Evolutionary conservation across 2,888 invertebrate species (phyloP), one percentile per base, ranked within the genome.

Genomic region (Esperia sulphurella): DNA sequence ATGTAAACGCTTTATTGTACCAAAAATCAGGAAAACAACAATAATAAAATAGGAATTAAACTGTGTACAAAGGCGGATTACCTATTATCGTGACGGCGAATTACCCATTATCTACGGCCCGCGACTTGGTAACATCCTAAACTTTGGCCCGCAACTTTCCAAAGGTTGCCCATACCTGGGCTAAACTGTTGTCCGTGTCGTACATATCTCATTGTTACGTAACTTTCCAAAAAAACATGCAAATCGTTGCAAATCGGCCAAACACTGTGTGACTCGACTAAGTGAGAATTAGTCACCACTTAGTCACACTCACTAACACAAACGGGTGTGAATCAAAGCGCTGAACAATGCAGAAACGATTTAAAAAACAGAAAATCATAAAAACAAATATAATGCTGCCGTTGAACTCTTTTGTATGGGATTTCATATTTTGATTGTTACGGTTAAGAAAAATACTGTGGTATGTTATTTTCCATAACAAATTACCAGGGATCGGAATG

Each of bases 371-470:
- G 12, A 31, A 40, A 41, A 33, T 40, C 37, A 41, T 13, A 14
- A 39, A 45, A 31, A 41, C 12, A 29, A n/a, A 35, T n/a, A n/a
- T 41, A 29, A 41, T n/a, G 13, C 31, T 14, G 45, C 6, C 51
- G 51, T 51, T 51, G 48, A 51, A 51, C 51, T 51, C 48, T 46
- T 48, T 51, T 51, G 46, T 48, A n/a, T 30, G 21, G 13, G 14
- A 7, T 14, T 40, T 14, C 10, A 8, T 6, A 44, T 21, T 21
- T 21, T 21, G 21, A 21, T 21, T 21, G 21, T 21, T 41, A 29
- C 41, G 46, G 50, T 50, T 33, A 41, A 43, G 1, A 8, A 39
- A 12, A 38, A 33, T 43, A 14, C 10, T 5, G 21, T 21, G 5
- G 21, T 14, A 28, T 14, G 4, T 35, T n/a, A 10, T 35, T 10